A percentile compares a stretch with the other conserved stretches of the same genome.
Conservation (phyloP, 2,888 invertebrate species). For the Tetanocera ferruginea region DNA sequence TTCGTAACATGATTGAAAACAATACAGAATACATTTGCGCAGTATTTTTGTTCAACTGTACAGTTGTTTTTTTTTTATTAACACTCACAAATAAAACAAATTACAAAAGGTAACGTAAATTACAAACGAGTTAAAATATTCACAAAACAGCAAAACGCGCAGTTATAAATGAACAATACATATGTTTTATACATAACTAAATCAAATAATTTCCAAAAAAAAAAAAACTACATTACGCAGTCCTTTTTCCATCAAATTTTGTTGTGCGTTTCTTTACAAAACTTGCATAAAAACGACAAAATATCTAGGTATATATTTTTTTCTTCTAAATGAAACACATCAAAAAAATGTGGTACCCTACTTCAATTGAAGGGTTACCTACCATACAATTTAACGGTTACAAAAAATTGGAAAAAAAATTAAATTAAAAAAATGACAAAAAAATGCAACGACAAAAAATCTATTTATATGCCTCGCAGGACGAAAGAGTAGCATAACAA, state of each 20-base stretch:
- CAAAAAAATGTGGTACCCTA: not conserved
- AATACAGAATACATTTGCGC: not conserved
- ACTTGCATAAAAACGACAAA: not conserved
- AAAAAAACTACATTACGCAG: constrained; percentile 50
- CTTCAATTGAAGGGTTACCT: constrained; percentile 16
- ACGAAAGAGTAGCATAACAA: constrained; percentile 20
- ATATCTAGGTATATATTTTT: not conserved
- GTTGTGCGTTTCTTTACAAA: not conserved
- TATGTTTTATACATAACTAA: not conserved
- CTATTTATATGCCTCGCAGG: constrained; percentile 15
- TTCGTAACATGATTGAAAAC: no score
- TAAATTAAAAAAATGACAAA: constrained; percentile 39
- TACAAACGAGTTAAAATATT: constrained; percentile 31
- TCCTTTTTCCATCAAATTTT: not conserved
- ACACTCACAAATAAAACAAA: not conserved
- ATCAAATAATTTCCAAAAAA: constrained; percentile 45
- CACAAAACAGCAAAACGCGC: constrained; percentile 15
- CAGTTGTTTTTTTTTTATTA: not conserved
- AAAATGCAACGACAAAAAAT: constrained; percentile 45
- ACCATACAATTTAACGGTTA: constrained; percentile 17
- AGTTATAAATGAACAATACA: constrained; percentile 31
- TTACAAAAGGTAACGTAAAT: constrained; percentile 13
- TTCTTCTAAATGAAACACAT: not conserved
- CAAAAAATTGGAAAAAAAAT: constrained; percentile 51
- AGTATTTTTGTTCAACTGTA: not conserved